These are phyloP conservation scores for Labeo rohita DNA, from an alignment of 2,113 vertebrate genomes.

Conservation along the genomic window DNA sequence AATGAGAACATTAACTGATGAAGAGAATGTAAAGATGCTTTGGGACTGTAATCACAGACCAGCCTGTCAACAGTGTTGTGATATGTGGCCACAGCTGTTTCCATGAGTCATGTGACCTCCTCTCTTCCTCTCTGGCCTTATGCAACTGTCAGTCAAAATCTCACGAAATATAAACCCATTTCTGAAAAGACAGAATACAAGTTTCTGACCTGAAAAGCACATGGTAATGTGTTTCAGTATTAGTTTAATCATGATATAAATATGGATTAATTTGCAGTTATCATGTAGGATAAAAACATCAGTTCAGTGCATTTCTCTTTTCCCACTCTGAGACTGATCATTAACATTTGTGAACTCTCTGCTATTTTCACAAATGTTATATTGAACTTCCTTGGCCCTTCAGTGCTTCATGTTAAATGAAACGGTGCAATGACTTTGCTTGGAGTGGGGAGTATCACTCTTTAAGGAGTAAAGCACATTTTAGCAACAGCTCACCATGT, in stretches of 20 bases:
- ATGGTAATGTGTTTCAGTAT: neutral
- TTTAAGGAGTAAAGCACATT: neutral
- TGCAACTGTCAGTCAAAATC: constrained; percentile 65
- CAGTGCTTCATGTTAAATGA: neutral
- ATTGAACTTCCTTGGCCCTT: neutral
- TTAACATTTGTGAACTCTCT: neutral
- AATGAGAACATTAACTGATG: neutral
- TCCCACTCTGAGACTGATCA: neutral
- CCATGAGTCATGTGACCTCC: constrained; percentile 44
- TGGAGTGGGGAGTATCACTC: neutral
- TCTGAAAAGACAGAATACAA: neutral
- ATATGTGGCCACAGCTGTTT: constrained; percentile 53
- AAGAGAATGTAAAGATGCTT: neutral
- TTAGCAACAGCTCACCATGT: neutral
- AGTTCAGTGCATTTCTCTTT: neutral
- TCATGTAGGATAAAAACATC: neutral
- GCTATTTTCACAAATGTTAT: neutral
- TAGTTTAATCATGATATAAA: neutral
- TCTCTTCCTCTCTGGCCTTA: constrained; percentile 38
- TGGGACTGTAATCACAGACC: neutral
- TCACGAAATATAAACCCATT: neutral
- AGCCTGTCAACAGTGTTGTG: neutral
- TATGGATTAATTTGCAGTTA: no score
- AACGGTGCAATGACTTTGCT: neutral
- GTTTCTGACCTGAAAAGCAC: neutral